These are phyloP conservation scores for Chondrosia reniformis DNA, from an alignment of 37 sponge, comb jelly and placozoan species.

Conservation along the genomic window DNA sequence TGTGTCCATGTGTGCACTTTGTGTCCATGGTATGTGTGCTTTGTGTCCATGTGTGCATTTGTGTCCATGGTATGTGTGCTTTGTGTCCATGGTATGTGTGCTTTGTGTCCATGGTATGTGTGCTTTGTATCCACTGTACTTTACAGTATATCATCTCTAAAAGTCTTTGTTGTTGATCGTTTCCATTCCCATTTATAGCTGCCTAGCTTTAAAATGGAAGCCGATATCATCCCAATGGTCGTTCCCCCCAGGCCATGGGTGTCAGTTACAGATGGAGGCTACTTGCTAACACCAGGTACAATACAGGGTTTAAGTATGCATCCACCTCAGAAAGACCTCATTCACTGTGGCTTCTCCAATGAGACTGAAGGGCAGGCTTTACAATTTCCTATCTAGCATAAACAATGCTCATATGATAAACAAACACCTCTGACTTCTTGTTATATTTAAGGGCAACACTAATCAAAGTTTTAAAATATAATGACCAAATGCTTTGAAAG, in stretches of 20 bases:
- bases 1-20: background rate
- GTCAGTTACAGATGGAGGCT: constrained; percentile 58
- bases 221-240: constrained; percentile 61
- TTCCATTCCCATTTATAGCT: background rate
- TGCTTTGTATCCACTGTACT: too few species aligned
- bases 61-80: background rate
- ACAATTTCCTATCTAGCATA: too few species aligned
- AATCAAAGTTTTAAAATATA: too few species aligned
- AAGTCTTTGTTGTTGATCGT: background rate
- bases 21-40: background rate
- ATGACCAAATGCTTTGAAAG: too few species aligned
- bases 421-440: too few species aligned
- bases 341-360: too few species aligned
- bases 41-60: background rate
- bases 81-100: background rate
- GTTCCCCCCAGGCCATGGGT: constrained; percentile 88
- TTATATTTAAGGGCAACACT: too few species aligned
- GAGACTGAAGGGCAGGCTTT: too few species aligned
- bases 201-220: constrained; percentile 26
- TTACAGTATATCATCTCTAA: background rate
- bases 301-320: too few species aligned
- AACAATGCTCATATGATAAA: too few species aligned
- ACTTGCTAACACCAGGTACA: constrained; percentile 64
- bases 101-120: background rate
- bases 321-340: too few species aligned